Base-by-base conservation (phyloP, 1,140 invertebrate genomes). In the Tyrophagus putrescentiae region DNA sequence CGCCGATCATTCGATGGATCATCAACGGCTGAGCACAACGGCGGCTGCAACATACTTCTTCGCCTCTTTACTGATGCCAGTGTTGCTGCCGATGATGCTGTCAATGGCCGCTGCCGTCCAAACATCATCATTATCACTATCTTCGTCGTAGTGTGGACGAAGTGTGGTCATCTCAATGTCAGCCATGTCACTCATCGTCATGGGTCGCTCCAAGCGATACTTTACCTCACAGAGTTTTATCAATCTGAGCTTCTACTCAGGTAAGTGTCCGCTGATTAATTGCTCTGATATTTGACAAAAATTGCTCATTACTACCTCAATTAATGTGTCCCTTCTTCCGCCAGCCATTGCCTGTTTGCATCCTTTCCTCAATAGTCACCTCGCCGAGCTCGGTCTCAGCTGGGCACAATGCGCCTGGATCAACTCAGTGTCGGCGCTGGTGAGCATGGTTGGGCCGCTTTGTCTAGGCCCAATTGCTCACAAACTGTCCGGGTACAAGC, bases 351-450 rank as follows among this genome's bases (percentile, higher is more conserved):
- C 62, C 32, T 65, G 65, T 39, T 34, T 67, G n/a, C 21, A 48
- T 18, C 66, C 66, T n/a, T 67, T 64, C 42, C 32, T 67, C 3
- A 67, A 53, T n/a, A 48, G 54, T 28, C 66, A 67, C 36, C 65
- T 65, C 50, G 32, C 54, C 11, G 64, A 67, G 39, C 36, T 67
- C 7, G 66, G 66, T 9, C 52, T 67, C 27, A 60, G 60, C 9
- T 32, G 57, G 18, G 50, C 34, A 11, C 61, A 67, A 58, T 63
- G 62, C 16, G 34, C 64, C 18, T 62, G 60, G 42, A 63, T 65
- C 23, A 67, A 64, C 31, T 57, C 60, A 4, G 53, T 65, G 1
- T 58, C 64, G 23, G 65, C 65, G 16, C 56, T 65, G 23, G 41
- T 67, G 33, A 65, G 62, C 44, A 25, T 66, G 16, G 28, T 65